phyloP scores from a whole-genome alignment of 92 coral and sea anemone species.

The Anthopleura xanthogrammica region DNA sequence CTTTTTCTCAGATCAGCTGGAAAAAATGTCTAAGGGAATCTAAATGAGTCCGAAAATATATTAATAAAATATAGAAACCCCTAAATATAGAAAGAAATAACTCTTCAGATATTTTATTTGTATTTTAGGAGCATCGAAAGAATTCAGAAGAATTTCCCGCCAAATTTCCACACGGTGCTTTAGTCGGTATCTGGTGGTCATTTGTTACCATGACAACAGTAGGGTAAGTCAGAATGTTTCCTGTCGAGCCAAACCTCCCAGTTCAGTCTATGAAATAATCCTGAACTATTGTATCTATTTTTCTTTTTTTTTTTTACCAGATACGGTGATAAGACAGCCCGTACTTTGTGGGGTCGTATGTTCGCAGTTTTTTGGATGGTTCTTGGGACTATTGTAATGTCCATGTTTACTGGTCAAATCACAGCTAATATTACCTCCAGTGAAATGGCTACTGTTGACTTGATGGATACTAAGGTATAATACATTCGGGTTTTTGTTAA shows the following conservation, averaged over 20 bases:
- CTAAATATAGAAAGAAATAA: no score
- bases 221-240: constrained; percentile 33
- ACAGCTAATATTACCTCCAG: constrained; percentile 1
- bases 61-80: no score
- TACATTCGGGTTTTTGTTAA: neutral
- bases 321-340: constrained; percentile 44
- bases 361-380: constrained; percentile 48
- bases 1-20: no score
- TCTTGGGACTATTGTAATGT: constrained; percentile 40
- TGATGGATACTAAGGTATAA: neutral
- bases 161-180: constrained; percentile 58
- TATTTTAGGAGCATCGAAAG: neutral
- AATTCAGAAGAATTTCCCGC: constrained; percentile 50
- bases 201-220: constrained; percentile 78
- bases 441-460: constrained; percentile 5
- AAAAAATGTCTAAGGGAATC: no score
- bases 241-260: no score
- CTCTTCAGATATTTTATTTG: no score
- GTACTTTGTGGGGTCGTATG: constrained; percentile 35
- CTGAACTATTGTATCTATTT: no score
- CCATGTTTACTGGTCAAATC: constrained; percentile 33
- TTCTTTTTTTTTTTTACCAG: neutral
- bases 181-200: constrained; percentile 77
- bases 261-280: no score
- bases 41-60: no score